A percentile compares a stretch with the other conserved stretches of the same genome.
phyloP scores from a whole-genome alignment of 2,797 vertebrate genomes.

The Dipus sagitta region DNA sequence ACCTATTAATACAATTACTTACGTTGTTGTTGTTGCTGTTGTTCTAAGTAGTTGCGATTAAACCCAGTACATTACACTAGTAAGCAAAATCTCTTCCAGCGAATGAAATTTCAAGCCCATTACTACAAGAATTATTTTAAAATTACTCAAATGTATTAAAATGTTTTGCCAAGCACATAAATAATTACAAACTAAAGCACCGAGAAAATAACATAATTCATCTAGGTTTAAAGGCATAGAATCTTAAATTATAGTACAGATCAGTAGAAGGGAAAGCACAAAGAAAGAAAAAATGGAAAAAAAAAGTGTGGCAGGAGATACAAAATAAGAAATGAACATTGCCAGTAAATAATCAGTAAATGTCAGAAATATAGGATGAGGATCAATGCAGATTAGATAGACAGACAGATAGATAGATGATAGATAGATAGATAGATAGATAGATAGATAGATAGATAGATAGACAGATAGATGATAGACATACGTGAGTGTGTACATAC shows the following conservation, averaged over 20 bases:
- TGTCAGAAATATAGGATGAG: neutral
- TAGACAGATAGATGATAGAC: neutral
- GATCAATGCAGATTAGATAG: neutral
- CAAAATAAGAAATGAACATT: neutral
- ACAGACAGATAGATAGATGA: no score
- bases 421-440: neutral
- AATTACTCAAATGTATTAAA: conserved; percentile 13
- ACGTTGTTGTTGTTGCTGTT: neutral
- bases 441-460: neutral
- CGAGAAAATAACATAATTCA: neutral
- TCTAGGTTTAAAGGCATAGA: neutral
- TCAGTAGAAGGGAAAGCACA: neutral
- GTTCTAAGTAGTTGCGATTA: neutral
- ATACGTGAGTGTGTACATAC: accelerated
- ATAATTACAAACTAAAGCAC: neutral
- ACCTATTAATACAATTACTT: neutral
- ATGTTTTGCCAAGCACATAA: neutral
- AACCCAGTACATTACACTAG: neutral
- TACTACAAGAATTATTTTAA: neutral
- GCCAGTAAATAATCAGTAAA: neutral
- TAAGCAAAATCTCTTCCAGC: neutral
- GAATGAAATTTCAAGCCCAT: no score
- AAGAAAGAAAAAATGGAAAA: neutral
- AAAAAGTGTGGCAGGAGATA: neutral
- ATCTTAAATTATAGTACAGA: neutral